Evolutionary conservation across 2,113 vertebrate species (phyloP).

Genomic region (Eira barbara): DNA sequence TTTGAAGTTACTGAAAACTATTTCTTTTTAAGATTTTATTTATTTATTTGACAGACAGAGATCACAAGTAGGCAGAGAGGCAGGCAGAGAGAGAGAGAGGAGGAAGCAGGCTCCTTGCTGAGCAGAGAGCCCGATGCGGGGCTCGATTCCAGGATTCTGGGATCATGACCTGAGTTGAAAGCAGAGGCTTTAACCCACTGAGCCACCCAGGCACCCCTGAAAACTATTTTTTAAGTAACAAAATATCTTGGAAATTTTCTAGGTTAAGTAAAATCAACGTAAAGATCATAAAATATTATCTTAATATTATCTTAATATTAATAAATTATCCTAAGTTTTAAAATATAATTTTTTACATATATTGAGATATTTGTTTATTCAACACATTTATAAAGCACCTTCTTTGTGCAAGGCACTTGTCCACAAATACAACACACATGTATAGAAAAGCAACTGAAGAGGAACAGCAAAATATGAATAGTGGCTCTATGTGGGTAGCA

Average conservation of each 20-base stretch:
- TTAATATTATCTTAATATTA: no score
- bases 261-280: background rate
- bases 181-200: no score
- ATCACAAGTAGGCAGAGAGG: no score
- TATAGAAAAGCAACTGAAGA: background rate
- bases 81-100: no score
- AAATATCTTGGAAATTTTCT: background rate
- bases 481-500: background rate
- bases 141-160: no score
- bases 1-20: background rate
- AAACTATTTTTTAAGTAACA: background rate
- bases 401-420: background rate
- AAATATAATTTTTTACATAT: background rate
- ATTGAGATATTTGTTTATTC: background rate
- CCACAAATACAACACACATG: background rate
- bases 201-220: background rate
- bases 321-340: background rate
- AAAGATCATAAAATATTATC: background rate
- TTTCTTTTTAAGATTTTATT: no score
- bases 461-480: background rate
- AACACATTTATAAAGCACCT: background rate
- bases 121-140: no score
- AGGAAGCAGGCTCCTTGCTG: no score
- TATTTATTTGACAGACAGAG: no score
- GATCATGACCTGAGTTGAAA: no score